These are phyloP conservation scores for Anolis carolinensis DNA, from an alignment of 2,113 vertebrate species.

Conservation along the genomic window DNA sequence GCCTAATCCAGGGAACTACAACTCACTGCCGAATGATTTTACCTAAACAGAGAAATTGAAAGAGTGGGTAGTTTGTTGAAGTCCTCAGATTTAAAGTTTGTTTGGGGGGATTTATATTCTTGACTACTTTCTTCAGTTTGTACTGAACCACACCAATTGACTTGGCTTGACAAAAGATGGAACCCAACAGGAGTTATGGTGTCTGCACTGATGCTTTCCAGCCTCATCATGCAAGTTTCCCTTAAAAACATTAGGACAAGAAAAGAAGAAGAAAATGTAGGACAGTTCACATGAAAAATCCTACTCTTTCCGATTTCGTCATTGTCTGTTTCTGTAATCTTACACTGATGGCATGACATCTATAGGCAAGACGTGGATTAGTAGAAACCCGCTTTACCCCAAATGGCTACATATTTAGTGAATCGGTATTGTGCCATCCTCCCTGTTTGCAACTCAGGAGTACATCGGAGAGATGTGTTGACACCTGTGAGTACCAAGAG, in stretches of 20 bases:
- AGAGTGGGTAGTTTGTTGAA: not conserved
- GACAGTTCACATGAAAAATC: not conserved
- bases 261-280: not conserved
- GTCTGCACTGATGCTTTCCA: not conserved
- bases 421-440: not conserved
- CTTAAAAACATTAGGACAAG: not conserved
- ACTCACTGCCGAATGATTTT: not conserved
- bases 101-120: no score
- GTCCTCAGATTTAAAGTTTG: not conserved
- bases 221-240: not conserved
- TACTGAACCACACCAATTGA: not conserved
- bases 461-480: not conserved
- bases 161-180: not conserved
- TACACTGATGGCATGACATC: not conserved
- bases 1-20: constrained; percentile 18
- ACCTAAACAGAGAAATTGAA: not conserved
- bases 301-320: not conserved
- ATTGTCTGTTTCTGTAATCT: not conserved
- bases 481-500: no score
- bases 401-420: not conserved
- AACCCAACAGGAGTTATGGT: not conserved
- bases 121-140: not conserved
- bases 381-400: not conserved
- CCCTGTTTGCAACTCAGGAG: not conserved
- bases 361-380: not conserved